Evolutionary conservation across 1,140 invertebrate species (phyloP).

Genomic region (Drosophila funebris): DNA sequence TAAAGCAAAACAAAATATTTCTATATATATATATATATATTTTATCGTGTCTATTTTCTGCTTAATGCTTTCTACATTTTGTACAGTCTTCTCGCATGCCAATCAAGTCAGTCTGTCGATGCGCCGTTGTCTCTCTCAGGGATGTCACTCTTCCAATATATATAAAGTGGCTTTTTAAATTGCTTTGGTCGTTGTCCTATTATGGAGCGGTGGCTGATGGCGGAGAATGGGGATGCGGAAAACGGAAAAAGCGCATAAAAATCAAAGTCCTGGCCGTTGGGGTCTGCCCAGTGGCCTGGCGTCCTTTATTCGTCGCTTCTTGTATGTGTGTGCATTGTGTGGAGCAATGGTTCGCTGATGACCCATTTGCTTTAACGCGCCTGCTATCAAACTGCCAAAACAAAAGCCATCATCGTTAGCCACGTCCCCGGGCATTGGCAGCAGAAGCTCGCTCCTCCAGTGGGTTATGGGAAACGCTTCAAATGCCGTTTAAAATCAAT

Average conservation of each 20-base stretch:
- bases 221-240: neutral
- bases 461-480: constrained; percentile 74
- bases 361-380: constrained; percentile 79
- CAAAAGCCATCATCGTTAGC: constrained; percentile 80
- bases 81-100: neutral
- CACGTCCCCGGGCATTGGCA: neutral
- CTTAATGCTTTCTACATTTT: constrained; percentile 8
- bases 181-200: constrained; percentile 44
- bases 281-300: neutral
- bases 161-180: constrained; percentile 48
- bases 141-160: constrained; percentile 43
- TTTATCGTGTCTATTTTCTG: constrained; percentile 5
- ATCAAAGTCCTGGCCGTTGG: constrained; percentile 50
- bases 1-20: no score
- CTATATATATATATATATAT: constrained; percentile 14
- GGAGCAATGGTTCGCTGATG: constrained; percentile 62
- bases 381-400: constrained; percentile 77
- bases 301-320: neutral
- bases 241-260: constrained; percentile 64
- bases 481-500: constrained; percentile 80
- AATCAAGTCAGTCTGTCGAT: constrained; percentile 11
- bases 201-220: constrained; percentile 4
- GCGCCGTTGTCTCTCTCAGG: neutral
- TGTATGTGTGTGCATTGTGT: constrained; percentile 45
- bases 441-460: constrained; percentile 23